Conservation (phyloP, 2,888 invertebrate genomes). For the Diplolepis rosae region DNA sequence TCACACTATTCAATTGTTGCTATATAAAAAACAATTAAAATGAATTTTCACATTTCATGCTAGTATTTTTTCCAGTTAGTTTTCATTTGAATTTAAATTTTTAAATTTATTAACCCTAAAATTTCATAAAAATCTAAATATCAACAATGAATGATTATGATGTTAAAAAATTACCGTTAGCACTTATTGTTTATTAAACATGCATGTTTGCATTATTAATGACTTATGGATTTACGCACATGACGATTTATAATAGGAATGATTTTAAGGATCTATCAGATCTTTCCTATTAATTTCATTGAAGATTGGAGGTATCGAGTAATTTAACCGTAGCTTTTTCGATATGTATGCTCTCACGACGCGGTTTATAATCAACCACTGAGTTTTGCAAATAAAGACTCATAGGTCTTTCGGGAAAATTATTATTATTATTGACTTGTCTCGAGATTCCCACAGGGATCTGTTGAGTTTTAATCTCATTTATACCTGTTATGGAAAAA, state of each 20-base stretch:
- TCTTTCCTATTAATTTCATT: not conserved
- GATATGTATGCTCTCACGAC: slow-evolving; percentile 55
- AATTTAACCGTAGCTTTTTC: slow-evolving; percentile 62
- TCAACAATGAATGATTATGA: not conserved
- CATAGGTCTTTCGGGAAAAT: slow-evolving; percentile 54
- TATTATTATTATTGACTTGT: slow-evolving; percentile 40
- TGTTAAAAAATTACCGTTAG: not conserved
- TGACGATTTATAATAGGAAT: not conserved
- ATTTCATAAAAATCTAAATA: not conserved
- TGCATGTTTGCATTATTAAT: no score
- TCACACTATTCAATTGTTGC: no score
- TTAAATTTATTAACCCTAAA: not conserved
- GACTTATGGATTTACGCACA: not conserved
- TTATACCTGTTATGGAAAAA: slow-evolving; percentile 66
- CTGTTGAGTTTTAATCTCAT: slow-evolving; percentile 62
- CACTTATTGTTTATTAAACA: not conserved
- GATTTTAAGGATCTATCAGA: not conserved
- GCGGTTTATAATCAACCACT: slow-evolving; percentile 53
- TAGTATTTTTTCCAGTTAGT: no score
- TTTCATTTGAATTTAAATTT: no score
- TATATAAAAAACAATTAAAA: no score
- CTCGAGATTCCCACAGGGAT: slow-evolving; percentile 38
- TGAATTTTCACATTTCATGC: no score
- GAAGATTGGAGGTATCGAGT: slow-evolving; percentile 46
- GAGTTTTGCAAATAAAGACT: slow-evolving; percentile 60